These are phyloP conservation scores for Phorcus lineatus DNA, from an alignment of 2,888 invertebrate species.

Conservation along the genomic window DNA sequence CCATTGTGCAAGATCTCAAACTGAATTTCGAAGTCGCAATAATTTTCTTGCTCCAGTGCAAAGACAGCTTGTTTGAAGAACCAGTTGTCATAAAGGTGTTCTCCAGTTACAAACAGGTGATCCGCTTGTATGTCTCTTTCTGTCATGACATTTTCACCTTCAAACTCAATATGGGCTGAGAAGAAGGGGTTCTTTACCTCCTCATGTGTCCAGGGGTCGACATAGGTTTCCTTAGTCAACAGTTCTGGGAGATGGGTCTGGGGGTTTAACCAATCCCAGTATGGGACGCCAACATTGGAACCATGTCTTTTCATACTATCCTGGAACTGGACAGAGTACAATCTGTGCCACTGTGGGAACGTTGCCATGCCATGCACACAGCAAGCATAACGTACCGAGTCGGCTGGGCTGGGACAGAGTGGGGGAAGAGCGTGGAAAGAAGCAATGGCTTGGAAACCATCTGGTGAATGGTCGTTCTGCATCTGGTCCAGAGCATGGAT, in stretches of 20 bases:
- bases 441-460: slow-evolving; percentile 48
- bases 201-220: slow-evolving; percentile 31
- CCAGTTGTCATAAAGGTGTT: slow-evolving; percentile 39
- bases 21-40: slow-evolving; percentile 44
- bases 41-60: slow-evolving; percentile 37
- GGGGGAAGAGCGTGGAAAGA: slow-evolving; percentile 49
- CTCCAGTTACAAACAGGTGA: slow-evolving; percentile 18
- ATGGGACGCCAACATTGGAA: slow-evolving; percentile 43
- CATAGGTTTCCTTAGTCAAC: slow-evolving; percentile 29
- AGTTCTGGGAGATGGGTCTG: slow-evolving; percentile 34
- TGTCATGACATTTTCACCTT: slow-evolving; percentile 24
- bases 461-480: slow-evolving; percentile 42
- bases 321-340: slow-evolving; percentile 49
- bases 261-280: slow-evolving; percentile 45
- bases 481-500: slow-evolving; percentile 39
- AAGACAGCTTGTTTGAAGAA: slow-evolving; percentile 40
- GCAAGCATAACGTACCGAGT: slow-evolving; percentile 43
- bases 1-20: slow-evolving; percentile 50
- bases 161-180: slow-evolving; percentile 42
- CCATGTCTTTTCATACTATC: slow-evolving; percentile 46
- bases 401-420: slow-evolving; percentile 44
- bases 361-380: slow-evolving; percentile 50
- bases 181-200: slow-evolving; percentile 41
- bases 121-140: slow-evolving; percentile 36
- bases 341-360: slow-evolving; percentile 51